Evolutionary conservation across 2,888 invertebrate genomes (phyloP).

Genomic region (Calameuta filiformis): DNA sequence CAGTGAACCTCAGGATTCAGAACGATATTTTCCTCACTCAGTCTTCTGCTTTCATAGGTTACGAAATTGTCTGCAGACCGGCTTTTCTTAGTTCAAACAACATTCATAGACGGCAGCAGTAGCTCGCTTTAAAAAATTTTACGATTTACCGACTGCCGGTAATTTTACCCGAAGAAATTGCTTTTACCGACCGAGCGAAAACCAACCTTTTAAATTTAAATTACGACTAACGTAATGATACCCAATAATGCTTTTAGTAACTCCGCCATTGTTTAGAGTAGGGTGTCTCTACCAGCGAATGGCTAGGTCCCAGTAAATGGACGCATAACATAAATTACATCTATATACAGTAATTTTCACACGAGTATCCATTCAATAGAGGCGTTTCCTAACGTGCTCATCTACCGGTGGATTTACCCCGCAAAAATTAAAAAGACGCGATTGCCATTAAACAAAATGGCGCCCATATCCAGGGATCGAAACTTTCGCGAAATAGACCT

Average conservation of each 20-base stretch:
- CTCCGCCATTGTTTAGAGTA: neutral
- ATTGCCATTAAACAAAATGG: neutral
- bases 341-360: too few relatives aligned
- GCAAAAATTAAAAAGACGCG: neutral
- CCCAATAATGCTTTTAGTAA: neutral
- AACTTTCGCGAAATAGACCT: neutral
- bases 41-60: constrained; percentile 50
- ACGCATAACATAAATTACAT: too few relatives aligned
- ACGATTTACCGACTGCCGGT: neutral
- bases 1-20: neutral
- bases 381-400: too few relatives aligned
- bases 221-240: neutral
- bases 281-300: too few relatives aligned
- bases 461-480: too few relatives aligned
- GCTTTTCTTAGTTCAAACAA: neutral
- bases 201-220: neutral
- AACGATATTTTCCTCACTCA: constrained; percentile 12
- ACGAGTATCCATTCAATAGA: too few relatives aligned
- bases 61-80: constrained; percentile 38
- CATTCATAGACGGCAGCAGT: constrained; percentile 1
- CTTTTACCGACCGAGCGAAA: neutral
- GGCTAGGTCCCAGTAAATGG: too few relatives aligned
- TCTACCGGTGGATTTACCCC: too few relatives aligned
- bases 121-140: neutral
- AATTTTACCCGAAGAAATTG: neutral